A percentile compares a stretch with the other conserved stretches of the same genome.
phyloP scores from a whole-genome alignment of 2,113 vertebrate species.

The Dolichotis patagonum region DNA sequence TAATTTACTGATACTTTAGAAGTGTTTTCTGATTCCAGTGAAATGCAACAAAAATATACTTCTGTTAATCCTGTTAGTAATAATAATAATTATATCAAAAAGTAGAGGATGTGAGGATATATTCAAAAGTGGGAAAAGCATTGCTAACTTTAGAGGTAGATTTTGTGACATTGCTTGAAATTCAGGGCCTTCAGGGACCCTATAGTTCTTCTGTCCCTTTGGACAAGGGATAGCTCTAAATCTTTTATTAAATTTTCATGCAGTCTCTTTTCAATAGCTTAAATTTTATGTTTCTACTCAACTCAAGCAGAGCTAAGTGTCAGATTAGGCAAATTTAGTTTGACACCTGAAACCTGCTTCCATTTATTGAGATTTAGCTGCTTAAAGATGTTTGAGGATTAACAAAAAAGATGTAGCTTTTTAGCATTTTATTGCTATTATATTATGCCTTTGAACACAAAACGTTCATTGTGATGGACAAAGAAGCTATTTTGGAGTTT shows the following conservation, averaged over 20 bases:
- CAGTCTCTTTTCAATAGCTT: background rate
- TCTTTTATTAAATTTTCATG: background rate
- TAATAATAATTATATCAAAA: background rate
- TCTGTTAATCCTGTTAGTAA: background rate
- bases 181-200: background rate
- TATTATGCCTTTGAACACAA: background rate
- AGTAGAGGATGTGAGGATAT: background rate
- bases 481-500: background rate
- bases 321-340: constrained; percentile 20
- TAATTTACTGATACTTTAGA: background rate
- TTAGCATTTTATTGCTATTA: background rate
- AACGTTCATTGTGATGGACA: background rate
- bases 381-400: constrained; percentile 56
- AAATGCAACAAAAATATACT: background rate
- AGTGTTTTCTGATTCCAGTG: background rate
- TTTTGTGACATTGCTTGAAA: background rate
- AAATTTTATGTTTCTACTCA: constrained; percentile 9
- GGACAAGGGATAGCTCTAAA: background rate
- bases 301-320: constrained; percentile 16
- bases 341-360: constrained; percentile 19
- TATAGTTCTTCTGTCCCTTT: background rate
- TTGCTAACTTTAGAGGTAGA: background rate
- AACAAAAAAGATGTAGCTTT: background rate
- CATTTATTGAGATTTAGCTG: constrained; percentile 46
- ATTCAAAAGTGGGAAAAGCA: background rate